phyloP scores from a whole-genome alignment of 1,140 invertebrate species.

The Phocides pigmalion region DNA sequence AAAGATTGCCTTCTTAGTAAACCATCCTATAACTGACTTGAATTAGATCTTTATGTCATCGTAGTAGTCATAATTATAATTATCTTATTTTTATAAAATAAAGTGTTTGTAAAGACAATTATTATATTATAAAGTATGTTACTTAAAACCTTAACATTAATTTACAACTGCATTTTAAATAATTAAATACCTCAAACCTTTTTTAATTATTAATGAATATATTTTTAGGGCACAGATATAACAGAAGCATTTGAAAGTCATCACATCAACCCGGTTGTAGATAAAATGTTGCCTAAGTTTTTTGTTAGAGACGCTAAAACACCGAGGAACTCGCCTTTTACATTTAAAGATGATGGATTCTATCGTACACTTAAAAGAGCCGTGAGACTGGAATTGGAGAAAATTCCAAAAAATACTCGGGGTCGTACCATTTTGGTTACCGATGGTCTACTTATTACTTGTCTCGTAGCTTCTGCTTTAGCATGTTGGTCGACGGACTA shows the following conservation, averaged over 20 bases:
- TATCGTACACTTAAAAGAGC: constrained; percentile 87
- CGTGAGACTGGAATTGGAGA: constrained; percentile 82
- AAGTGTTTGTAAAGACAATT: no score
- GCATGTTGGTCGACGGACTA: constrained; percentile 56
- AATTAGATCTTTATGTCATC: no score
- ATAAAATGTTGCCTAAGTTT: constrained; percentile 85
- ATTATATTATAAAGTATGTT: no score
- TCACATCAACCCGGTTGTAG: constrained; percentile 84
- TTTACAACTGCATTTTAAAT: no score
- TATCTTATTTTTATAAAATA: no score
- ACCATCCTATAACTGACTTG: no score
- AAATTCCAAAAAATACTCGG: constrained; percentile 53
- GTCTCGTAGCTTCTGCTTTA: constrained; percentile 50
- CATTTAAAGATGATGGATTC: constrained; percentile 89
- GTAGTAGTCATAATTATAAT: no score
- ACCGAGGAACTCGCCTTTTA: constrained; percentile 86
- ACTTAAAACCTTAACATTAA: no score
- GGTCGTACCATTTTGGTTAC: constrained; percentile 53
- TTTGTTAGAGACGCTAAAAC: constrained; percentile 84
- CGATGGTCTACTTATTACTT: constrained; percentile 58
- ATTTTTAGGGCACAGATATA: constrained; percentile 87
- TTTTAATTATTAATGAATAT: constrained; percentile 3
- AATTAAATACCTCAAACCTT: neutral
- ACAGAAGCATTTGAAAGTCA: constrained; percentile 90
- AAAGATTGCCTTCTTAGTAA: no score